These are phyloP conservation scores for Zaprionus camerounensis DNA, from an alignment of 1,140 invertebrate species.

Conservation along the genomic window DNA sequence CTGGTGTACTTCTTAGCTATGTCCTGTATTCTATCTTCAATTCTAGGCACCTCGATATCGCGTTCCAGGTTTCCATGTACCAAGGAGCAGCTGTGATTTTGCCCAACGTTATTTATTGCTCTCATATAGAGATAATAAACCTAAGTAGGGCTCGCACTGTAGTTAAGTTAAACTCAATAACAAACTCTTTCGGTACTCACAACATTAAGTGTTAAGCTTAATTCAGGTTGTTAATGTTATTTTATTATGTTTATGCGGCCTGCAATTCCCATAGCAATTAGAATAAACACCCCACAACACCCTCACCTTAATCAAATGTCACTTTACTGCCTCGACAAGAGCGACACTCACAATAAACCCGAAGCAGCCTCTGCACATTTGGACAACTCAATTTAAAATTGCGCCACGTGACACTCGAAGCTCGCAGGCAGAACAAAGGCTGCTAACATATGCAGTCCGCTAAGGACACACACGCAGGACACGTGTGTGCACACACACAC, in stretches of 20 bases:
- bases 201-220: slow-evolving; percentile 21
- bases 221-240: slow-evolving; percentile 39
- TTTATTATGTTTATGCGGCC: slow-evolving; percentile 18
- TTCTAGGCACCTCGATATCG: too few relatives aligned
- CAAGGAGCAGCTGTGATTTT: too few relatives aligned
- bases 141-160: too few relatives aligned
- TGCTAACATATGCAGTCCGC: slow-evolving; percentile 49
- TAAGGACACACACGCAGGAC: slow-evolving; percentile 31
- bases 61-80: too few relatives aligned
- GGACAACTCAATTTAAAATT: slow-evolving; percentile 58
- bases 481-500: slow-evolving; percentile 25
- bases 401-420: slow-evolving; percentile 51
- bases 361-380: slow-evolving; percentile 25
- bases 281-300: slow-evolving; percentile 12
- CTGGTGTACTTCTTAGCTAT: too few relatives aligned
- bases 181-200: background rate
- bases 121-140: too few relatives aligned
- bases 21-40: too few relatives aligned
- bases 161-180: background rate
- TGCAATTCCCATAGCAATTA: slow-evolving; percentile 59
- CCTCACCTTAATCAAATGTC: slow-evolving; percentile 19
- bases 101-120: too few relatives aligned
- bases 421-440: slow-evolving; percentile 20
- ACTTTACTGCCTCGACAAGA: slow-evolving; percentile 51
- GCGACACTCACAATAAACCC: slow-evolving; percentile 16